A percentile compares a stretch with the other conserved stretches of the same genome.
phyloP scores from a whole-genome alignment of 1,140 invertebrate genomes.

The Drosophila chauvacae region DNA sequence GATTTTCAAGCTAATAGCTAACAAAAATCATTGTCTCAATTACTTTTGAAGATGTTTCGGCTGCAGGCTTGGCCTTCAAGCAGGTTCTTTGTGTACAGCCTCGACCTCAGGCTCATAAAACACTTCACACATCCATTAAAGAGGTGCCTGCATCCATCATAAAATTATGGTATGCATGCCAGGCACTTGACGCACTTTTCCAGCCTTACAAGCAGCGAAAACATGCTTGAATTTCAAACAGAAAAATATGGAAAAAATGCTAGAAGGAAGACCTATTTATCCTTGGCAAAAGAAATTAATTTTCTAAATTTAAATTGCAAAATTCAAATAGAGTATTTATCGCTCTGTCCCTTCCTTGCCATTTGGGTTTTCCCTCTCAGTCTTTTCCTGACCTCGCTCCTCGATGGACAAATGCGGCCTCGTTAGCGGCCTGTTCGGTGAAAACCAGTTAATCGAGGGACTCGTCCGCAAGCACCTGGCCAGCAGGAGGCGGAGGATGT shows the following conservation, averaged over 20 bases:
- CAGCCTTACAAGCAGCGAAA: background rate
- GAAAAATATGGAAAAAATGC: background rate
- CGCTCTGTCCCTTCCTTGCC: background rate
- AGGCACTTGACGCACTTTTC: conserved; percentile 36
- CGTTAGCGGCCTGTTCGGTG: conserved; percentile 44
- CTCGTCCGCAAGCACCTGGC: conserved; percentile 13
- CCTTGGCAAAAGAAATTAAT: background rate
- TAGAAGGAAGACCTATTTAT: too few species aligned
- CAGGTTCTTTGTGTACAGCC: background rate
- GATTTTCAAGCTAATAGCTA: background rate
- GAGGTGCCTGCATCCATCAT: conserved; percentile 40
- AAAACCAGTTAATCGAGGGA: conserved; percentile 67
- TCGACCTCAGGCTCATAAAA: conserved; percentile 8
- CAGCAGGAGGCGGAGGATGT: background rate
- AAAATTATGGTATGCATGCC: conserved; percentile 55
- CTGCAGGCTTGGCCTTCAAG: background rate
- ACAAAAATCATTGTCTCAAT: background rate
- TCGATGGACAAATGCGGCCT: conserved; percentile 46
- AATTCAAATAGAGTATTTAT: background rate
- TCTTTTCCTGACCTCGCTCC: background rate
- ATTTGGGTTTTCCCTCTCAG: background rate
- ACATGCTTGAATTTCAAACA: rapidly evolving
- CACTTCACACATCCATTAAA: conserved; percentile 9
- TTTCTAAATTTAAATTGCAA: background rate
- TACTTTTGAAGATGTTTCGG: background rate